Evolutionary conservation across 92 coral and sea anemone species (phyloP), one percentile per base, ranked within the genome.

Genomic region (Zoanthus solanderi): DNA sequence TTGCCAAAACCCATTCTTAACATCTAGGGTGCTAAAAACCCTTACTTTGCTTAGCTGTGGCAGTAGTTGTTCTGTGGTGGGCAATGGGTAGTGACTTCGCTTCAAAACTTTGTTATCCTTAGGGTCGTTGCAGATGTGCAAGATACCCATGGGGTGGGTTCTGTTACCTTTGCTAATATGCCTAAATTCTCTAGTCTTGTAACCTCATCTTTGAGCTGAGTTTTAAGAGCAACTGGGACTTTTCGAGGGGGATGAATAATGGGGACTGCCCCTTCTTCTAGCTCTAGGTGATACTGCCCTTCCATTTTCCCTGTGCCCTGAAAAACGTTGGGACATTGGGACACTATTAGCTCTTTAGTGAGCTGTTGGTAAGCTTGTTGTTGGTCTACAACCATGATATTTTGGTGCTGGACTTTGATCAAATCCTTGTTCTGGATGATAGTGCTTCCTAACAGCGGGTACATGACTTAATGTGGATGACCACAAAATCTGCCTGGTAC

Each of bases 401-500:
- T 88, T 56, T 88, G 78, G 60, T 79, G 72, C 72, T 78, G 75
- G 32, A 69, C 87, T 78, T 88, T 71, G 79, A 58, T 28, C 89
- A 81, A 85, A 30, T 68, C 79, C 90, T 79, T 80, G 61, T 79
- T 65, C 73, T 88, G 90, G 23, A 80, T 54, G 13, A 87, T 46
- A 46, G 58, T 13, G 60, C 74, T 80, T 16, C 91, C 88, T 63
- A 88, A 73, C 72, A 71, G 71, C 75, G 46, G 72, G 66, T 71
- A 87, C 87, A 82, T 30, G 67, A n/a, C 60, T 65, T 73, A 58
- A 68, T 29, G 16, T 65, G 8, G 57, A 88, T 66, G 88, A 80
- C 67, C n/a, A 88, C 88, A 82, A 88, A 88, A 48, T 88, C 88
- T 44, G 84, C 58, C 57, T 81, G 13, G 83, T 88, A 88, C 78